A percentile compares a stretch with the other conserved stretches of the same genome.
Evolutionary conservation across 2,888 invertebrate species (phyloP).

Genomic region (Acleris cristana): DNA sequence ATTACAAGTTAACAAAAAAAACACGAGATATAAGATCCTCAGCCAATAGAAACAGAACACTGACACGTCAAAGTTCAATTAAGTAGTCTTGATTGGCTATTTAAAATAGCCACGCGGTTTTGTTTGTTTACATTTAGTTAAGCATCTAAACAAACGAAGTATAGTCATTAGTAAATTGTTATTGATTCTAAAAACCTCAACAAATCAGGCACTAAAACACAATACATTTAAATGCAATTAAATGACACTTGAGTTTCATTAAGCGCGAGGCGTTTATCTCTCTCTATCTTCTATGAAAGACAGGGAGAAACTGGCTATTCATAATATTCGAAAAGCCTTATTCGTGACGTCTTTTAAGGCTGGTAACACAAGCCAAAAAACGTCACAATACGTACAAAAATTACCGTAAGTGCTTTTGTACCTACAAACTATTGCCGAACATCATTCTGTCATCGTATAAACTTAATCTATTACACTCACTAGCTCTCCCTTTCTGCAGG

Average conservation of each 20-base stretch:
- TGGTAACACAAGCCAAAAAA: neutral
- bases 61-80: too few relatives aligned
- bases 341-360: conserved; percentile 17
- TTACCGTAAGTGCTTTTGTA: conserved; percentile 7
- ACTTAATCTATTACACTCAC: conserved; percentile 88
- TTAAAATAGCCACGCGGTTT: too few relatives aligned
- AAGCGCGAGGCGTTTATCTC: conserved; percentile 25
- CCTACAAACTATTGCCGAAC: conserved; percentile 83
- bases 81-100: too few relatives aligned
- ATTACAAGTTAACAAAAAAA: too few relatives aligned
- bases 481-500: conserved; percentile 70
- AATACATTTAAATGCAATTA: conserved; percentile 38
- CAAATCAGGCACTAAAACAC: conserved; percentile 20
- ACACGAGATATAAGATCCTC: too few relatives aligned
- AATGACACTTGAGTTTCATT: conserved; percentile 37
- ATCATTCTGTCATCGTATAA: conserved; percentile 96
- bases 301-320: conserved; percentile 6
- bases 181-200: conserved; percentile 2
- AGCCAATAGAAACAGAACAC: too few relatives aligned
- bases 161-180: neutral
- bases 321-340: conserved; percentile 15
- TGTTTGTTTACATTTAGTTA: too few relatives aligned
- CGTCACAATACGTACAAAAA: conserved; percentile 21
- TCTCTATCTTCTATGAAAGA: conserved; percentile 5
- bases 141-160: too few relatives aligned